These are phyloP conservation scores for Coelinius sp. DNA, from an alignment of 2,888 invertebrate species.

Conservation along the genomic window DNA sequence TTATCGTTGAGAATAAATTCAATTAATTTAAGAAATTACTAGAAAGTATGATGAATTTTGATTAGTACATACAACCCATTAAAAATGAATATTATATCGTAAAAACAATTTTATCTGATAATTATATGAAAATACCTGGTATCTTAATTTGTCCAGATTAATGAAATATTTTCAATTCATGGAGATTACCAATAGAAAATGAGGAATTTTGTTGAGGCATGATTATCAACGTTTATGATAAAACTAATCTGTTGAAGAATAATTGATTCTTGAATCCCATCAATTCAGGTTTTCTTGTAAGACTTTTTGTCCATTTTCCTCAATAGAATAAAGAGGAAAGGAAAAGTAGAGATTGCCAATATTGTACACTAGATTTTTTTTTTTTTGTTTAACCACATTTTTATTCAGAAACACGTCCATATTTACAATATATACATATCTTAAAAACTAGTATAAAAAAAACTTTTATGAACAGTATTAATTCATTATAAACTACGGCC, in stretches of 20 bases:
- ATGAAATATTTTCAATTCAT: background rate
- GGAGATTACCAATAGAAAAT: background rate
- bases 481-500: too few relatives aligned
- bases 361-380: background rate
- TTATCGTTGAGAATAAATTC: background rate
- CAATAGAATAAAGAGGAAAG: background rate
- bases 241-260: too few relatives aligned
- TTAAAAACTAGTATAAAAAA: too few relatives aligned
- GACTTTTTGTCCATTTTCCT: background rate
- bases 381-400: too few relatives aligned
- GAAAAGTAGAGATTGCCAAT: background rate
- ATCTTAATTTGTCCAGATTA: background rate
- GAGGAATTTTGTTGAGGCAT: too few relatives aligned
- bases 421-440: too few relatives aligned
- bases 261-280: too few relatives aligned
- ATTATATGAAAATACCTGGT: background rate
- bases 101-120: background rate
- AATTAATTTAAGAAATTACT: background rate
- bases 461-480: too few relatives aligned
- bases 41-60: background rate
- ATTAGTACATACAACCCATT: background rate
- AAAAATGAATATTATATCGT: background rate
- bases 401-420: too few relatives aligned
- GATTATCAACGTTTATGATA: too few relatives aligned
- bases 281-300: background rate